These are phyloP conservation scores for Cynopterus brachyotis DNA, from an alignment of 2,113 vertebrate genomes.

Conservation along the genomic window DNA sequence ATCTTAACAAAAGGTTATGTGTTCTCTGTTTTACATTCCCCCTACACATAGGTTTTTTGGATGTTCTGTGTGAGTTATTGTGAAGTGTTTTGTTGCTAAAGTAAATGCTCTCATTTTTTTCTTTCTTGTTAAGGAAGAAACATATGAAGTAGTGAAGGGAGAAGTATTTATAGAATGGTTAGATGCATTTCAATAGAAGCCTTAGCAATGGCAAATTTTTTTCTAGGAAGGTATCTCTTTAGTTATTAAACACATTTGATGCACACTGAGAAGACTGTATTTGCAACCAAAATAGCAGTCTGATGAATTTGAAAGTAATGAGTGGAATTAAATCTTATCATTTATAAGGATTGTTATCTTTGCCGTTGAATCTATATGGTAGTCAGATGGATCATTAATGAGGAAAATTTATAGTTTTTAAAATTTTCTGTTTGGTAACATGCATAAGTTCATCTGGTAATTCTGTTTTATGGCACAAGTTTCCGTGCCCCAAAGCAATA, in stretches of 20 bases:
- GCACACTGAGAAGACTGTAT: background rate
- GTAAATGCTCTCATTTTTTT: background rate
- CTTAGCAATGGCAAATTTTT: conserved; percentile 20
- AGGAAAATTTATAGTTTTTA: conserved; percentile 3
- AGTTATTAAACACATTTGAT: background rate
- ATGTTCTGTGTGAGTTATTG: background rate
- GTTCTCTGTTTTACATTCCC: background rate
- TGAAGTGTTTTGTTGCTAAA: conserved; percentile 20
- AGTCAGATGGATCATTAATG: background rate
- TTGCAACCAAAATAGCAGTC: background rate
- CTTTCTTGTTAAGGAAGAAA: background rate
- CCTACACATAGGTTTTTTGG: background rate
- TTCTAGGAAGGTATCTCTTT: background rate
- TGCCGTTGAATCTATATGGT: background rate
- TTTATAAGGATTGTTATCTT: background rate
- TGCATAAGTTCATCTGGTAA: background rate
- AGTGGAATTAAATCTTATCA: background rate
- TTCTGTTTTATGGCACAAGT: conserved; percentile 21
- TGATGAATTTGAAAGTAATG: background rate
- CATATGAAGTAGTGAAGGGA: background rate
- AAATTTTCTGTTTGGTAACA: background rate
- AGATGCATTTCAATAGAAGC: background rate
- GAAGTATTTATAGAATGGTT: background rate
- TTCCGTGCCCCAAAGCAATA: background rate
- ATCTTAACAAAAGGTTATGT: background rate